A percentile compares a stretch with the other conserved stretches of the same genome.
Evolutionary conservation across 2,888 invertebrate species (phyloP).

Genomic region (Agrochola macilenta): DNA sequence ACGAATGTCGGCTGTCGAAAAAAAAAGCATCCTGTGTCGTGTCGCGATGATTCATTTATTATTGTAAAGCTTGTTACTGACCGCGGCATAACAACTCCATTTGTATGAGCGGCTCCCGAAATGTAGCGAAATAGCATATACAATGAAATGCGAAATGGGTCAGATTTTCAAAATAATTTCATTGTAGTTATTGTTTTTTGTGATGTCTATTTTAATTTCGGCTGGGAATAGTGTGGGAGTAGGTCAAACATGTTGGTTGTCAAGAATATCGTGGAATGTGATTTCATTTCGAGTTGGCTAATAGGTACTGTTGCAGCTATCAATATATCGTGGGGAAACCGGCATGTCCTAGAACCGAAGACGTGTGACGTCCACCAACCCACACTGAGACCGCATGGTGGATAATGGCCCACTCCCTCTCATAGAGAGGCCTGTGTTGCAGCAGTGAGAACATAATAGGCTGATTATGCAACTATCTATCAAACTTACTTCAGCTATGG

Average conservation of each 20-base stretch:
- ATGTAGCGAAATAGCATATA: conserved; percentile 63
- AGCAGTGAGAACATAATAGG: neutral
- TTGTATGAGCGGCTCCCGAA: conserved; percentile 60
- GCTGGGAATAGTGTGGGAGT: conserved; percentile 4
- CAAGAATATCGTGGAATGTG: too few species aligned
- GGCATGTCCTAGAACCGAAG: too few species aligned
- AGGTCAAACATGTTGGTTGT: neutral
- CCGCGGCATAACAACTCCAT: conserved; percentile 64
- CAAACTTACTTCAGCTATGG: too few species aligned
- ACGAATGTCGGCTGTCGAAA: conserved; percentile 51
- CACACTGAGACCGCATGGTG: neutral
- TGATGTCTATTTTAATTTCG: conserved; percentile 21
- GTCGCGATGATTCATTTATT: conserved; percentile 66
- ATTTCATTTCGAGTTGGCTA: neutral
- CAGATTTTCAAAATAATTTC: conserved; percentile 49
- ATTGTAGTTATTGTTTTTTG: conserved; percentile 13
- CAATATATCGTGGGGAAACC: too few species aligned
- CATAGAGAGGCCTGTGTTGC: neutral
- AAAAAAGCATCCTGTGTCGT: conserved; percentile 54
- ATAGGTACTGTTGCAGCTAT: neutral
- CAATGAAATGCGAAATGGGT: conserved; percentile 58
- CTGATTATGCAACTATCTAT: neutral
- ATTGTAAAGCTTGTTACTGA: conserved; percentile 65
- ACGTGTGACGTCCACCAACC: neutral
- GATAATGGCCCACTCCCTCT: neutral